Percentiles rank a stretch among this genome's conserved stretches.
phyloP scores from a whole-genome alignment of 2,113 vertebrate species.

The Corydoras sp. region DNA sequence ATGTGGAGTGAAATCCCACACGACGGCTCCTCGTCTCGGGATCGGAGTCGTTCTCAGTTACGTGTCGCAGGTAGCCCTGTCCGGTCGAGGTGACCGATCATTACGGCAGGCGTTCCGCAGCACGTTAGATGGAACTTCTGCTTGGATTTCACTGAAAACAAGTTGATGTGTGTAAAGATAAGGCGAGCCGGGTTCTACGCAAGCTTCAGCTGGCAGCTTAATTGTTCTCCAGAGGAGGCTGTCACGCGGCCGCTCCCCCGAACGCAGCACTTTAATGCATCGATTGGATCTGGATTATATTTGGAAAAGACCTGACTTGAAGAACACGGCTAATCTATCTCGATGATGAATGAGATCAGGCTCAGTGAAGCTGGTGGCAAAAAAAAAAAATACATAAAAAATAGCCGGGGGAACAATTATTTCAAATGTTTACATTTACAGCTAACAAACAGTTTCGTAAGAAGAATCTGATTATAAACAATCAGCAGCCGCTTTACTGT shows the following conservation, averaged over 20 bases:
- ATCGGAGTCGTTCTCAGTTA: too few species aligned
- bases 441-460: too few species aligned
- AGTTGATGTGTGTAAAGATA: background rate
- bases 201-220: background rate
- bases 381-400: background rate
- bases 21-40: too few species aligned
- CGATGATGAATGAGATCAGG: conserved; percentile 57
- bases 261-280: conserved; percentile 61
- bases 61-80: too few species aligned
- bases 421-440: background rate
- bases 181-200: background rate
- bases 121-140: background rate
- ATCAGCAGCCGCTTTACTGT: too few species aligned
- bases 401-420: background rate
- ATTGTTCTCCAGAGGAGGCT: background rate
- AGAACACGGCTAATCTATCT: conserved; percentile 63
- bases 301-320: conserved; percentile 61
- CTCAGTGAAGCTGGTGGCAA: background rate
- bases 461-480: too few species aligned
- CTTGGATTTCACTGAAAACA: background rate
- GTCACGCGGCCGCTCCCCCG: conserved; percentile 40
- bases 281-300: conserved; percentile 52
- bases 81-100: too few species aligned
- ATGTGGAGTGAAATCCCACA: too few species aligned
- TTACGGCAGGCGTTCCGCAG: too few species aligned